Evolutionary conservation across 2,797 vertebrate genomes (phyloP).

Genomic region (Lateolabrax maculatus): DNA sequence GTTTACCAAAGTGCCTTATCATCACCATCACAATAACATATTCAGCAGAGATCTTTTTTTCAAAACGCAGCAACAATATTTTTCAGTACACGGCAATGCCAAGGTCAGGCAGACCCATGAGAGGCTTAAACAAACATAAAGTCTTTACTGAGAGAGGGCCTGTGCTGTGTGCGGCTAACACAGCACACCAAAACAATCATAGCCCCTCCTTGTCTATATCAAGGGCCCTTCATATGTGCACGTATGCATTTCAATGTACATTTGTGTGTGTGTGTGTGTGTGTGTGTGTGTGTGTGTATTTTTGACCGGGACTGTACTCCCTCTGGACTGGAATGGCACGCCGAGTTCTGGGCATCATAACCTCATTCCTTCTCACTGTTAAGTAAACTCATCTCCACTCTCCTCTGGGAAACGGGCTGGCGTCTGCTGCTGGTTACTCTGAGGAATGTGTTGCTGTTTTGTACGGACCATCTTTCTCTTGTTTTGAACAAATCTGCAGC

Average conservation of each 20-base stretch:
- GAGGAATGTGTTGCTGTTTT: constrained; percentile 45
- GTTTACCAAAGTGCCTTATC: constrained; percentile 3
- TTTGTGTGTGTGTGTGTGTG: not conserved
- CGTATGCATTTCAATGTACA: not conserved
- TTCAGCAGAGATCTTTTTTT: constrained; percentile 18
- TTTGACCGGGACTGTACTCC: constrained; percentile 12
- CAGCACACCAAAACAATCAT: constrained; percentile 18
- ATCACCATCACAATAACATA: constrained; percentile 11
- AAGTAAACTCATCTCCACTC: constrained; percentile 52
- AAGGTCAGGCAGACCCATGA: constrained; percentile 35
- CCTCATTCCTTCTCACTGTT: constrained; percentile 49
- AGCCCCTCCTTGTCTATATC: not conserved
- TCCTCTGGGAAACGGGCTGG: constrained; percentile 38
- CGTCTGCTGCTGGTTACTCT: constrained; percentile 34
- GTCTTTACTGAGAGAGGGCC: not conserved
- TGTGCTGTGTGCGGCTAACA: not conserved
- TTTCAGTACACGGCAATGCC: not conserved
- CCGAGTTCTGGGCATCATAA: constrained; percentile 42
- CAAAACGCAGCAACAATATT: constrained; percentile 9
- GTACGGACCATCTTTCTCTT: constrained; percentile 31
- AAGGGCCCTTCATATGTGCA: not conserved
- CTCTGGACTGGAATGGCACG: constrained; percentile 17
- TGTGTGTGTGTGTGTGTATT: constrained; percentile 4
- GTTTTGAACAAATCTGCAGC: constrained; percentile 45
- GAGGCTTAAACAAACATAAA: constrained; percentile 21